Conservation (phyloP, 2,797 vertebrate species). For the Otolemur crassicaudatus region DNA sequence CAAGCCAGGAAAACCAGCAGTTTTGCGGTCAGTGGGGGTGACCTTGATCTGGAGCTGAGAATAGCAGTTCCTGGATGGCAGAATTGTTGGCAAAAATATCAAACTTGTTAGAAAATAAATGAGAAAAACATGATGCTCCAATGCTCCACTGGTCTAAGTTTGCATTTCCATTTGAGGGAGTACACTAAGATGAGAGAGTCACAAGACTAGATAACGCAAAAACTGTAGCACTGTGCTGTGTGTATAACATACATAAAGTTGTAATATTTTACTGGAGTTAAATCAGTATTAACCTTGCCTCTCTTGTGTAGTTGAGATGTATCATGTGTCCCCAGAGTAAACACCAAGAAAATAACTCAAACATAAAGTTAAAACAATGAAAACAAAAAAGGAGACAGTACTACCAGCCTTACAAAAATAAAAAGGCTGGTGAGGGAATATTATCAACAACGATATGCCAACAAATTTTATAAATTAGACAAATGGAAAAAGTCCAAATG, state of each 20-base stretch:
- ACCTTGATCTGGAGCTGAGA: background rate
- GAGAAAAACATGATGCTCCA: background rate
- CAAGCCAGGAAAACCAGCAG: background rate
- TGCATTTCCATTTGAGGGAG: background rate
- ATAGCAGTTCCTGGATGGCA: background rate
- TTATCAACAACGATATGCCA: background rate
- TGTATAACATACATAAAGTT: background rate
- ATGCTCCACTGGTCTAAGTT: background rate
- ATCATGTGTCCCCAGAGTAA: background rate
- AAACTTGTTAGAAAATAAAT: background rate
- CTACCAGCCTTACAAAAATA: background rate
- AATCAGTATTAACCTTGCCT: background rate
- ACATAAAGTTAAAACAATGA: background rate
- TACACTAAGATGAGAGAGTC: background rate
- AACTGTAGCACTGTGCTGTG: background rate
- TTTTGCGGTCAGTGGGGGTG: background rate
- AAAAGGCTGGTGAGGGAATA: background rate
- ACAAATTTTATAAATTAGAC: background rate
- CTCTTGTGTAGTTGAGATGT: background rate
- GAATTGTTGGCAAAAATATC: background rate
- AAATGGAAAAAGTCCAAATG: background rate
- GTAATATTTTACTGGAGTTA: background rate
- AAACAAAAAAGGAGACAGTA: background rate
- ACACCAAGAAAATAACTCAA: background rate
- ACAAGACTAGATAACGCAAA: background rate